A percentile compares a stretch with the other conserved stretches of the same genome.
These are phyloP conservation scores for Gadus chalcogrammus DNA, from an alignment of 2,113 vertebrate species.

Conservation along the genomic window DNA sequence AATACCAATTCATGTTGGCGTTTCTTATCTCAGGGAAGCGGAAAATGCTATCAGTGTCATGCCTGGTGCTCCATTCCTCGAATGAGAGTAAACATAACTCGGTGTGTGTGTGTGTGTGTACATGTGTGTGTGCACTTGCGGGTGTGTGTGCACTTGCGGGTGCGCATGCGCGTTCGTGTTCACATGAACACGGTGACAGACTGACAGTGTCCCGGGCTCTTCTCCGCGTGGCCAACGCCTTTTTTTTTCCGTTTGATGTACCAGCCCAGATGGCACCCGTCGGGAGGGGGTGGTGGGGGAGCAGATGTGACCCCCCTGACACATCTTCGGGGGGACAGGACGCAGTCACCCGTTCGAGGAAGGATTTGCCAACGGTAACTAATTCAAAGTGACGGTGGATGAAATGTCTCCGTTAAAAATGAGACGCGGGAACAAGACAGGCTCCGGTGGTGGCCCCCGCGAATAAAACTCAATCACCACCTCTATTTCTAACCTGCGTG, in stretches of 20 bases:
- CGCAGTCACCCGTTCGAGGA: slow-evolving; percentile 34
- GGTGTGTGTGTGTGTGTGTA: not conserved
- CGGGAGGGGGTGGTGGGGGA: slow-evolving; percentile 37
- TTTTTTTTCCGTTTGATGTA: slow-evolving; percentile 45
- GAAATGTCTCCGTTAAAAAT: too few relatives aligned
- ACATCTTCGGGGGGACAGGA: slow-evolving; percentile 31
- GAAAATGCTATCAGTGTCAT: too few relatives aligned
- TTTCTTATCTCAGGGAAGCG: too few relatives aligned
- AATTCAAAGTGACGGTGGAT: too few relatives aligned
- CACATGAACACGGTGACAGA: not conserved
- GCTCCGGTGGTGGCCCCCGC: too few relatives aligned
- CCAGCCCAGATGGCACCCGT: slow-evolving; percentile 54
- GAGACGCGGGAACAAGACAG: too few relatives aligned
- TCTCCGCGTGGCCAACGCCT: slow-evolving; percentile 7
- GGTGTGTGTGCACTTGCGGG: not conserved
- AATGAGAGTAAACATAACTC: not conserved
- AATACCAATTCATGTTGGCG: not conserved
- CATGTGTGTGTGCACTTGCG: not conserved
- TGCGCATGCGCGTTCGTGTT: not conserved
- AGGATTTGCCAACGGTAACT: slow-evolving; percentile 17
- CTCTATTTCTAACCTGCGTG: too few relatives aligned
- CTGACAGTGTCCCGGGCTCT: slow-evolving; percentile 21
- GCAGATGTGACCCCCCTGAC: slow-evolving; percentile 53
- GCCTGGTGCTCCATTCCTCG: too few relatives aligned
- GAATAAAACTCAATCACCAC: too few relatives aligned